phyloP scores from a whole-genome alignment of 2,888 invertebrate genomes.

The Pristionchus exspectatus region DNA sequence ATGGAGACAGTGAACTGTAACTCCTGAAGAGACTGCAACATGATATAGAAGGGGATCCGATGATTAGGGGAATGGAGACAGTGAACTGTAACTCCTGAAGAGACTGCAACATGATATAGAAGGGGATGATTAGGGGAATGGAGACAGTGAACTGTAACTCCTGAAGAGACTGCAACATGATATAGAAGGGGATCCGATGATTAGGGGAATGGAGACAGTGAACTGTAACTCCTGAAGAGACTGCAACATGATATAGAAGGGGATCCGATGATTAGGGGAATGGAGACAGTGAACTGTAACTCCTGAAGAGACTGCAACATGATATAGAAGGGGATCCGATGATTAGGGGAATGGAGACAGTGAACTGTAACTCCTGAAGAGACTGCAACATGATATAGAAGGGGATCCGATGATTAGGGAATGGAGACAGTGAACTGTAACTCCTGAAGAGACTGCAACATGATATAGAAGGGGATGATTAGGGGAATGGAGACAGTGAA shows the following conservation, averaged over 20 bases:
- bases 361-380: neutral
- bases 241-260: neutral
- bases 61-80: slow-evolving; percentile 17
- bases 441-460: neutral
- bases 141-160: slow-evolving; percentile 2
- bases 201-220: slow-evolving; percentile 29
- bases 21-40: neutral
- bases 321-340: neutral
- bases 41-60: neutral
- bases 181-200: neutral
- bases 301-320: neutral
- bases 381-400: neutral
- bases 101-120: neutral
- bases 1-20: slow-evolving; percentile 15
- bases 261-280: too few species aligned
- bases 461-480: neutral
- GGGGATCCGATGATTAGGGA: too few species aligned
- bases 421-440: slow-evolving; percentile 15
- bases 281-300: slow-evolving; percentile 5
- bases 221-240: neutral
- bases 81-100: neutral
- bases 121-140: neutral
- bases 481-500: slow-evolving; percentile 14
- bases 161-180: neutral
- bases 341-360: slow-evolving; percentile 22